A percentile compares a stretch with the other conserved stretches of the same genome.
These are phyloP conservation scores for Tanytarsus gracilentus DNA, from an alignment of 2,888 invertebrate species.

Conservation along the genomic window DNA sequence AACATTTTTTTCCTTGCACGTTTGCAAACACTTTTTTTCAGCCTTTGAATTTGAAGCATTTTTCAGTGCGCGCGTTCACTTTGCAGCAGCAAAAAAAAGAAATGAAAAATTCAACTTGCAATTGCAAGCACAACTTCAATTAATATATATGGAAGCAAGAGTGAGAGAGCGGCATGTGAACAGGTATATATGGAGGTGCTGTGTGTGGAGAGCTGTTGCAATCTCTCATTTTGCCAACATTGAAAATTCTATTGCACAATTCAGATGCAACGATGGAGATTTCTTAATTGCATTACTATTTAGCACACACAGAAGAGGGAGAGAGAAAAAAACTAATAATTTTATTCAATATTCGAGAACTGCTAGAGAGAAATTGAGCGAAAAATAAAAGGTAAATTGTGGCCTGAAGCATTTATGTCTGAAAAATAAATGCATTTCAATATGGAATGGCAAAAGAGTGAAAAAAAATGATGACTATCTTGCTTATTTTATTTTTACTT, in stretches of 20 bases:
- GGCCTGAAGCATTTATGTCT: background rate
- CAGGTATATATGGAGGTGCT: conserved; percentile 22
- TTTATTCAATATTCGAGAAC: too few relatives aligned
- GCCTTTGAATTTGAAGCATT: background rate
- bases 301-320: conserved; percentile 18
- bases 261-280: conserved; percentile 17
- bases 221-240: conserved; percentile 7
- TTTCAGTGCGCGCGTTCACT: background rate
- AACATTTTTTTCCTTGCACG: background rate
- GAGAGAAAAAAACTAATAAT: too few relatives aligned
- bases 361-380: too few relatives aligned
- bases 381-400: background rate
- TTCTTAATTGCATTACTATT: conserved; percentile 24
- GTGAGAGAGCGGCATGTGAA: too few relatives aligned
- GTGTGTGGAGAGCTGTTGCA: conserved; percentile 13
- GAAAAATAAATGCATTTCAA: too few relatives aligned
- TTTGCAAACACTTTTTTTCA: too few relatives aligned
- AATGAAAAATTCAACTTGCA: background rate
- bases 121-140: background rate
- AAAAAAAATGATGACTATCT: conserved; percentile 11
- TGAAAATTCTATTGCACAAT: conserved; percentile 27
- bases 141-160: background rate
- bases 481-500: background rate
- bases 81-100: conserved; percentile 6
- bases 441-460: too few relatives aligned